Evolutionary conservation across 2,113 vertebrate genomes (phyloP).

Genomic region (Typhlomys cinereus): DNA sequence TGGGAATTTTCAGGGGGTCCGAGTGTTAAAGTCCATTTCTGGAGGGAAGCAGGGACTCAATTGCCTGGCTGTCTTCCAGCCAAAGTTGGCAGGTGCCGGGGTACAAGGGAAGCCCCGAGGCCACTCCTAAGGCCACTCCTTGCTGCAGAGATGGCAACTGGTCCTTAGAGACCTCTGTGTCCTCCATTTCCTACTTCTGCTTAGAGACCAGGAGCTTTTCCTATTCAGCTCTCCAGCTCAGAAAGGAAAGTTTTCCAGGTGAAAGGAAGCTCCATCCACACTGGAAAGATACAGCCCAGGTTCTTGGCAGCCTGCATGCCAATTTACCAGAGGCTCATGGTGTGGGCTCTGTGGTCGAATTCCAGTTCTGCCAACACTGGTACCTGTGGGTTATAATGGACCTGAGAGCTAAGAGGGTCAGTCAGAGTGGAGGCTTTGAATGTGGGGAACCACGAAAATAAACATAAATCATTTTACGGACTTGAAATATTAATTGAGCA

Average conservation of each 20-base stretch:
- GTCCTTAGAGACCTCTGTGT: neutral
- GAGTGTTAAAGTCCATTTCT: neutral
- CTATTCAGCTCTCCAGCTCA: neutral
- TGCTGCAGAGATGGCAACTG: neutral
- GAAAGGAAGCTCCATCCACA: neutral
- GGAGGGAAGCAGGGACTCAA: accelerated
- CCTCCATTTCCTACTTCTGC: neutral
- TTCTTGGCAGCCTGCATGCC: neutral
- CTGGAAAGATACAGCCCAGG: neutral
- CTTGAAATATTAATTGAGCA: neutral
- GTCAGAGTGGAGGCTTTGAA: neutral
- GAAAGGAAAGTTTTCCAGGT: neutral
- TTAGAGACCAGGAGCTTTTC: neutral
- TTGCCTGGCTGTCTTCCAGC: neutral
- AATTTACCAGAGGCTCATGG: neutral
- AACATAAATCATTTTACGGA: neutral
- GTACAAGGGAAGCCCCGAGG: neutral
- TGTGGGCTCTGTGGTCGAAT: neutral
- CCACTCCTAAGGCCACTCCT: neutral
- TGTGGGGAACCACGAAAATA: neutral
- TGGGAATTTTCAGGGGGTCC: neutral
- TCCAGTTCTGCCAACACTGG: neutral
- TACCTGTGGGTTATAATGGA: neutral
- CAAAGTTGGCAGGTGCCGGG: neutral
- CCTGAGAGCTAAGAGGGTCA: neutral